A percentile compares a stretch with the other conserved stretches of the same genome.
These are phyloP conservation scores for Merops nubicus DNA, from an alignment of 2,113 vertebrate species.

Conservation along the genomic window DNA sequence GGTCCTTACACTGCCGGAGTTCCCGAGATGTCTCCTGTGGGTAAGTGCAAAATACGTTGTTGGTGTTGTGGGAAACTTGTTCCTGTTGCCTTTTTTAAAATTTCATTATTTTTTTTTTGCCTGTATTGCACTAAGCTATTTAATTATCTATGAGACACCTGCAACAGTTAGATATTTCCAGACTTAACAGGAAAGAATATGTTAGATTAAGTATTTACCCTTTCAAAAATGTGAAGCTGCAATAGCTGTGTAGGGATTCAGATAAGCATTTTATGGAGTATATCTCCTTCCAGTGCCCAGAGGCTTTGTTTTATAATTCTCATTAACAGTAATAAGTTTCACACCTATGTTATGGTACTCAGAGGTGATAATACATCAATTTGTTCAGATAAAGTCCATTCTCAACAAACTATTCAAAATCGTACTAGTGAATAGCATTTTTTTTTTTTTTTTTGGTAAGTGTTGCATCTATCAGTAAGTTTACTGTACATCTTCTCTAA, in stretches of 20 bases:
- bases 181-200: conserved; percentile 10
- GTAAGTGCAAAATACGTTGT: conserved; percentile 74
- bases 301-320: conserved; percentile 43
- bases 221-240: conserved; percentile 20
- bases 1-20: conserved; percentile 92
- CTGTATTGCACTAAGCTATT: background rate
- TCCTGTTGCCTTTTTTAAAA: conserved; percentile 17
- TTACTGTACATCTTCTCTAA: background rate
- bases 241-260: background rate
- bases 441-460: background rate
- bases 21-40: conserved; percentile 95
- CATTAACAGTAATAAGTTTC: conserved; percentile 36
- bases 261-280: conserved; percentile 12
- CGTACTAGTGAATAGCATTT: background rate
- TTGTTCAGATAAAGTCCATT: background rate
- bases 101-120: conserved; percentile 39
- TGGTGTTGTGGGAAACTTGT: background rate
- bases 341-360: background rate
- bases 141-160: conserved; percentile 65
- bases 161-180: conserved; percentile 39
- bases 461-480: background rate
- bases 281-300: conserved; percentile 5
- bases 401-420: background rate
- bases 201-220: conserved; percentile 40
- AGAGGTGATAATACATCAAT: background rate